phyloP scores from a whole-genome alignment of 2,797 vertebrate genomes.

The Poecilia velifera region DNA sequence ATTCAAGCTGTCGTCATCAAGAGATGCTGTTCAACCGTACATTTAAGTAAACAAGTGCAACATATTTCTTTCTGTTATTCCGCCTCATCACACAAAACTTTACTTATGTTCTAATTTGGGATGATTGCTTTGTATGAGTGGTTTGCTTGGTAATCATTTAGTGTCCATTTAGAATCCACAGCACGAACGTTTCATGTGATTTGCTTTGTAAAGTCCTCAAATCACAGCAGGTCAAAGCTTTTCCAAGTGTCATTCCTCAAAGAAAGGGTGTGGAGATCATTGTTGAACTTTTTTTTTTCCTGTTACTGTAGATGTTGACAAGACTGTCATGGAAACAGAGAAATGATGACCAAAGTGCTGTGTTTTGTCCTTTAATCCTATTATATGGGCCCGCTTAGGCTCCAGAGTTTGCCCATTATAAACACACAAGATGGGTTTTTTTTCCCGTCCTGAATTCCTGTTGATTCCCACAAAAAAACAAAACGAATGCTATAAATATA shows the following conservation, averaged over 20 bases:
- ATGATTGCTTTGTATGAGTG: neutral
- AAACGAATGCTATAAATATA: constrained; percentile 56
- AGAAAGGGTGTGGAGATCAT: constrained; percentile 7
- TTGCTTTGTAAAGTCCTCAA: constrained; percentile 49
- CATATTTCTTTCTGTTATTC: neutral
- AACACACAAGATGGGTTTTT: constrained; percentile 27
- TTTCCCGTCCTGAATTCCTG: constrained; percentile 64
- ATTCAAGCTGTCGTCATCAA: neutral
- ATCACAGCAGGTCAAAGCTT: constrained; percentile 56
- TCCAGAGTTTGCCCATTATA: constrained; percentile 41
- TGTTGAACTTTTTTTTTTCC: constrained; percentile 4
- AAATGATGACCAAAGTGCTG: constrained; percentile 29
- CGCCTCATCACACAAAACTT: neutral
- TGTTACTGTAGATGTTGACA: constrained; percentile 28
- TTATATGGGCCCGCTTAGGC: constrained; percentile 34
- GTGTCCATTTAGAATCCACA: constrained; percentile 46
- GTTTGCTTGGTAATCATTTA: constrained; percentile 24
- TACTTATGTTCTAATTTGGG: neutral
- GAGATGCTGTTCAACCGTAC: neutral
- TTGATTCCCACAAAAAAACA: constrained; percentile 54
- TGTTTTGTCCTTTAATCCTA: constrained; percentile 41
- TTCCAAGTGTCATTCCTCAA: constrained; percentile 38
- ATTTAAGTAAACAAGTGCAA: neutral
- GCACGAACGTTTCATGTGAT: constrained; percentile 47
- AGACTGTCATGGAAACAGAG: constrained; percentile 41